These are phyloP conservation scores for Callopanchax toddi DNA, from an alignment of 2,113 vertebrate species.

Conservation along the genomic window DNA sequence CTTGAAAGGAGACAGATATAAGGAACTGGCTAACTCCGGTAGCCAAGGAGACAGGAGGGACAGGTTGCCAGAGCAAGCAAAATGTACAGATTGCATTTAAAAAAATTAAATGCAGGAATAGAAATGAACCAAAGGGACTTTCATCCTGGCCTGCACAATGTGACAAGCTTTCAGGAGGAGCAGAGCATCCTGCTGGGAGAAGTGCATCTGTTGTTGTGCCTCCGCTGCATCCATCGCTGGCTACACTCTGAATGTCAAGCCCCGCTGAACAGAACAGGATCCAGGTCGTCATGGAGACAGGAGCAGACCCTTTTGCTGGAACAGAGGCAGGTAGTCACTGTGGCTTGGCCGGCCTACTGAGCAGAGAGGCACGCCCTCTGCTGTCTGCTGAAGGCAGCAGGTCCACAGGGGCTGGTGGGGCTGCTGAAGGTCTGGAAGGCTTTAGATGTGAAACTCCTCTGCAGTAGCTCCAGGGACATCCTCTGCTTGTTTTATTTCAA, in stretches of 20 bases:
- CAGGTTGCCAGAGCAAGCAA: constrained; percentile 45
- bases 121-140: constrained; percentile 23
- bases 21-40: constrained; percentile 64
- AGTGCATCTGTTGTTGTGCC: constrained; percentile 69
- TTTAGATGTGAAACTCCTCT: constrained; percentile 42
- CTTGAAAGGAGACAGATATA: constrained; percentile 68
- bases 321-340: constrained; percentile 73
- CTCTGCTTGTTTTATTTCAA: constrained; percentile 56
- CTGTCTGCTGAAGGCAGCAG: constrained; percentile 44
- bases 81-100: too few species aligned
- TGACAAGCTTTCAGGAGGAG: constrained; percentile 59
- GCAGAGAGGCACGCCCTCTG: constrained; percentile 65
- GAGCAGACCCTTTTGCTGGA: constrained; percentile 64
- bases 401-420: constrained; percentile 16
- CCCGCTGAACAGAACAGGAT: constrained; percentile 70
- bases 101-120: constrained; percentile 6
- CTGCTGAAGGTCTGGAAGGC: constrained; percentile 37
- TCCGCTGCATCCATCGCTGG: constrained; percentile 70
- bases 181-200: constrained; percentile 65
- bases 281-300: constrained; percentile 78
- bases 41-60: constrained; percentile 71
- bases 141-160: constrained; percentile 31
- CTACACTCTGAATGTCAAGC: constrained; percentile 78
- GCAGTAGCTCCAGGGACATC: constrained; percentile 41
- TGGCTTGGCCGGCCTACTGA: constrained; percentile 58